Conservation (phyloP, 2,888 invertebrate genomes). For the Tipula unca region DNA sequence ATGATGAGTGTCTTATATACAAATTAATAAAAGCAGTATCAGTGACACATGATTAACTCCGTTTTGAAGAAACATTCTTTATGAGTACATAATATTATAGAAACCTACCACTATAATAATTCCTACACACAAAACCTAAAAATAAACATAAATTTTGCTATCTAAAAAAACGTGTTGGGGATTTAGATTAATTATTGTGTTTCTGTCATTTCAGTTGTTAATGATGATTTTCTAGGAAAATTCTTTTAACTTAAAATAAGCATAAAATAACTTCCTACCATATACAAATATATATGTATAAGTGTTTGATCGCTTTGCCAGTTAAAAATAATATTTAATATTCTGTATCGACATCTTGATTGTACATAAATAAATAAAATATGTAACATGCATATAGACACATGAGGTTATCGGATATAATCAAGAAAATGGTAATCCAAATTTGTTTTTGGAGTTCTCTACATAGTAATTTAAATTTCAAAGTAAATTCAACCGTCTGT, state of each 20-base stretch:
- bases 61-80: not conserved
- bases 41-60: not conserved
- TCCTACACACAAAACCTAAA: not conserved
- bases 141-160: not conserved
- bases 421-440: too few relatives aligned
- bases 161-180: not conserved
- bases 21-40: not conserved
- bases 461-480: not conserved
- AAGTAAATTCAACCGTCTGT: not conserved
- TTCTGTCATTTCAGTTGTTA: not conserved
- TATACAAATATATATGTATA: too few relatives aligned
- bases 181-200: not conserved
- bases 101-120: not conserved
- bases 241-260: not conserved
- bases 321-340: too few relatives aligned
- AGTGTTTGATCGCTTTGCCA: too few relatives aligned
- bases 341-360: too few relatives aligned
- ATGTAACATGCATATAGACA: too few relatives aligned
- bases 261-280: not conserved
- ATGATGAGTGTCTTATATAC: too few relatives aligned
- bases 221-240: not conserved
- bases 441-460: too few relatives aligned
- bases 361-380: too few relatives aligned
- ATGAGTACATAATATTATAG: not conserved
- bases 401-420: too few relatives aligned